Percentiles rank a stretch among this genome's conserved stretches.
Conservation (phyloP, 1,140 invertebrate species). For the Pseudomyrmex sp. region DNA sequence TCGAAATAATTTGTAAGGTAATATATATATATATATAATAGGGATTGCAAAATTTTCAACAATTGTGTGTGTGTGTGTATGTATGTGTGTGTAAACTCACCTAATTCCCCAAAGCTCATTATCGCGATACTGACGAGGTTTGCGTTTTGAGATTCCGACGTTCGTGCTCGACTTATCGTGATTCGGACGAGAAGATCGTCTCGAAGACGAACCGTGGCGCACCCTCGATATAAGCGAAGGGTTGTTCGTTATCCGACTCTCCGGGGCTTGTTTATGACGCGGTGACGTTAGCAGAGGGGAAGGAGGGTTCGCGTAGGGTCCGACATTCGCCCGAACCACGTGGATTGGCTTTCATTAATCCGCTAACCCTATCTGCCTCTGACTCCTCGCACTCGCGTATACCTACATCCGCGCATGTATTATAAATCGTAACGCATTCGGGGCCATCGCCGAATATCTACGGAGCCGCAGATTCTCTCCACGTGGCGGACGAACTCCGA, state of each 20-base stretch:
- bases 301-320: conserved; percentile 59
- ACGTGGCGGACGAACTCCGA: conserved; percentile 75
- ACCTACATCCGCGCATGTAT: conserved; percentile 68
- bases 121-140: background rate
- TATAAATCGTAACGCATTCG: conserved; percentile 84
- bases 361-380: conserved; percentile 80
- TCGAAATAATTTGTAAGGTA: too few species aligned
- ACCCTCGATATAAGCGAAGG: conserved; percentile 68
- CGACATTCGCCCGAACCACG: conserved; percentile 50
- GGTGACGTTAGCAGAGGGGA: conserved; percentile 77
- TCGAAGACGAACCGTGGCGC: conserved; percentile 47
- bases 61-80: too few species aligned
- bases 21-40: too few species aligned
- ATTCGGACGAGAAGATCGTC: conserved; percentile 29
- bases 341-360: conserved; percentile 85
- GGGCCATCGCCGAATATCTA: conserved; percentile 78
- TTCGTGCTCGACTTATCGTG: conserved; percentile 17
- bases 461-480: conserved; percentile 79
- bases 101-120: background rate
- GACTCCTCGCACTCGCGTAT: conserved; percentile 57
- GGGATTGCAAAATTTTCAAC: too few species aligned
- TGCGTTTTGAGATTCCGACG: background rate
- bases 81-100: background rate
- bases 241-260: conserved; percentile 77
- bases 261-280: conserved; percentile 79